Evolutionary conservation across 1,140 invertebrate species (phyloP), one percentile per base, ranked within the genome.

Genomic region (Drosophila virilis): DNA sequence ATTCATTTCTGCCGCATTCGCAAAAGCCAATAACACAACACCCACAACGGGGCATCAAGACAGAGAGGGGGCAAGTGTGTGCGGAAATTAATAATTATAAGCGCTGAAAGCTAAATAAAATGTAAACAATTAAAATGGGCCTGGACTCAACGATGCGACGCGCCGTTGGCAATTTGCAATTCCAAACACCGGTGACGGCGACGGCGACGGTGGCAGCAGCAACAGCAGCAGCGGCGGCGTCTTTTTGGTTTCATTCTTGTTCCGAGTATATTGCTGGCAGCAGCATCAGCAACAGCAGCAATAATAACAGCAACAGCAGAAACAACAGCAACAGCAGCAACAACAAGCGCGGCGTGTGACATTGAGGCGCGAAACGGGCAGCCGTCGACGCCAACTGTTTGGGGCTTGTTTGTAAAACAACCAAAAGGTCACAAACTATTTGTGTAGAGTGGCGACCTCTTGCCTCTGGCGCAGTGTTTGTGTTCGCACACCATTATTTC

Each of bases 111-210:
- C 84, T 80, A 80, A 89, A 80, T 78, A 89, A 89, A 89, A 83
- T 88, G 84, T 88, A 88, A 89, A 88, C 84, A 88, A 89, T 89
- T 89, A 89, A 88, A 88, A 80, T 88, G 74, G 69, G 80, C 80
- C 83, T 78, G 74, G 74, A 73, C 77, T 74, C 66, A 75, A 72
- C 73, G 68, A 81, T 58, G 76, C 79, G 76, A 67, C 67, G 84
- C 74, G 79, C 65, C 66, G 83, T 83, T 88, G 78, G 70, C 76
- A 59, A 88, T 83, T 86, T 86, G 82, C 82, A 86, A 86, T 86
- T 86, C 83, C 78, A 88, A 86, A 77, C 83, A 82, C 59, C 68
- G 76, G 60, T 62, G 69, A 73, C 46, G 67, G 74, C 70, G 45
- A 40, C 57, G 32, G 22, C 55, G 66, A 64, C 74, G 70, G 43